Percentiles rank a stretch among this genome's conserved stretches.
Conservation (phyloP, 2,888 invertebrate species). For the Quadroppia sp. region DNA sequence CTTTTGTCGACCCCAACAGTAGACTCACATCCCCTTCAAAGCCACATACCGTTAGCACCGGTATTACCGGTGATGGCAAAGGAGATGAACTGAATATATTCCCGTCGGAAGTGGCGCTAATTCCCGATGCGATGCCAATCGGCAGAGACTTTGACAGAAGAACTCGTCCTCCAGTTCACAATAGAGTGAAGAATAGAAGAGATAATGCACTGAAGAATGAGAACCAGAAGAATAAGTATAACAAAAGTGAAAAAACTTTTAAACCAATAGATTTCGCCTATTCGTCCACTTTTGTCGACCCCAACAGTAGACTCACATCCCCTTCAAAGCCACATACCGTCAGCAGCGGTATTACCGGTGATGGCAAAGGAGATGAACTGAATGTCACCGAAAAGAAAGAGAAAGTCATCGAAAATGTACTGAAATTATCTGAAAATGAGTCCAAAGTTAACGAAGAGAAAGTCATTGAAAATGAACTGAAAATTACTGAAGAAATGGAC, state of each 20-base stretch:
- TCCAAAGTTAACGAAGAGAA: neutral
- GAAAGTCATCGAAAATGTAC: too few species aligned
- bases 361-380: too few species aligned
- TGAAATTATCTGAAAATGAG: neutral
- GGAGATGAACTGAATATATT: neutral
- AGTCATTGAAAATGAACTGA: neutral
- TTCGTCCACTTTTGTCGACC: neutral
- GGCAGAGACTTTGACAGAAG: neutral
- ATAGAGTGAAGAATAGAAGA: too few species aligned
- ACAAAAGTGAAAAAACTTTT: neutral
- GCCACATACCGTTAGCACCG: too few species aligned
- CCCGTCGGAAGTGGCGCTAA: neutral
- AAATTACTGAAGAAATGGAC: slow-evolving; percentile 1
- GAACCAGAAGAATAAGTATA: neutral
- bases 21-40: neutral
- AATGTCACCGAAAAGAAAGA: neutral
- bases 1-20: neutral
- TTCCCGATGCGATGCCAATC: neutral
- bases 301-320: neutral
- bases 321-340: neutral
- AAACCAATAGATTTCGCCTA: neutral
- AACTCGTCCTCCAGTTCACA: too few species aligned
- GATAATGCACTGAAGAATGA: neutral
- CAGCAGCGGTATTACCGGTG: too few species aligned
- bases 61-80: too few species aligned